Conservation (phyloP, 2,888 invertebrate species). For the Bellardia pandia region DNA sequence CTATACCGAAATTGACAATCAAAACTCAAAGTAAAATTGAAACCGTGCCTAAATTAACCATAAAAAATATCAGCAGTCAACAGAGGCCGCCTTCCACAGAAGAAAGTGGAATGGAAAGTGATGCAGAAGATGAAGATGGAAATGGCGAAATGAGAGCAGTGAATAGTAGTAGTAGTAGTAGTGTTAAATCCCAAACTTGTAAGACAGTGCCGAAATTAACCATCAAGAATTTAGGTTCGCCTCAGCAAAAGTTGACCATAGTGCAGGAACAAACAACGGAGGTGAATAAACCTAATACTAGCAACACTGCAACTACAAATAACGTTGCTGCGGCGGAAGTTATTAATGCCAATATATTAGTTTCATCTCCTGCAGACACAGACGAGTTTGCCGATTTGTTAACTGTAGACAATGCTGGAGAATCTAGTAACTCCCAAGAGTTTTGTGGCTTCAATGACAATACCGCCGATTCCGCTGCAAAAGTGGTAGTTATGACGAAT, state of each 20-base stretch:
- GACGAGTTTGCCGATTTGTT: slow-evolving; percentile 71
- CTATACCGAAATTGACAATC: slow-evolving; percentile 74
- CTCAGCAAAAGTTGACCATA: slow-evolving; percentile 85
- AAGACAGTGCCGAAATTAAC: slow-evolving; percentile 83
- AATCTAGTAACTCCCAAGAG: slow-evolving; percentile 78
- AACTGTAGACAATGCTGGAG: slow-evolving; percentile 77
- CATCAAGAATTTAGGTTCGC: slow-evolving; percentile 83
- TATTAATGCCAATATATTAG: slow-evolving; percentile 9
- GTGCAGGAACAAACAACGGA: slow-evolving; percentile 82
- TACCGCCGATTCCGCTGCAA: slow-evolving; percentile 66
- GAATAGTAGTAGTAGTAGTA: slow-evolving; percentile 58
- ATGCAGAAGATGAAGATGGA: slow-evolving; percentile 56
- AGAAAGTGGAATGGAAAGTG: slow-evolving; percentile 75
- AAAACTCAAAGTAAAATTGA: slow-evolving; percentile 72
- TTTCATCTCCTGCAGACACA: slow-evolving; percentile 35
- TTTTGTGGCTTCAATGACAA: slow-evolving; percentile 78
- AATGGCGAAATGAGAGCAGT: neutral
- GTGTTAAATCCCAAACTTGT: slow-evolving; percentile 43
- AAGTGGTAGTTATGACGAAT: slow-evolving; percentile 26
- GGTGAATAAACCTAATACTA: slow-evolving; percentile 48
- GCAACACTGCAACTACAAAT: neutral
- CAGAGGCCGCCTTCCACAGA: slow-evolving; percentile 73
- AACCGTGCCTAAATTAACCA: slow-evolving; percentile 79
- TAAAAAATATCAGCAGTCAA: slow-evolving; percentile 76
- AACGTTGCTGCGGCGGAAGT: neutral